Conservation (phyloP, 2,797 vertebrate species). For the Enteromius treurensis region DNA sequence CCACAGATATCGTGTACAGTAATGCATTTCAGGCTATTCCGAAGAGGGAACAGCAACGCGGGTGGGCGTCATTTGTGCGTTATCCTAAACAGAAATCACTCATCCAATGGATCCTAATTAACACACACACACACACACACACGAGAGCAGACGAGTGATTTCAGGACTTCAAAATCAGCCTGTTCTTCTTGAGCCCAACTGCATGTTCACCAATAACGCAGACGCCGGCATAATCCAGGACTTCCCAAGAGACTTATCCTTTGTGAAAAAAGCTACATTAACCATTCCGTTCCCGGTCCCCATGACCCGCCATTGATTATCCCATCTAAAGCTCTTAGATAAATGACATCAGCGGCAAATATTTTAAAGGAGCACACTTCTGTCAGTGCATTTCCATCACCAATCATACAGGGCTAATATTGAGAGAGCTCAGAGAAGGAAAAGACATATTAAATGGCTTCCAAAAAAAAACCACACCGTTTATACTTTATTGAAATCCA, state of each 20-base stretch:
- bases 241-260: conserved; percentile 66
- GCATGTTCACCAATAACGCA: conserved; percentile 57
- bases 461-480: background rate
- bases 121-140: conserved; percentile 59
- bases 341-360: conserved; percentile 29
- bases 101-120: conserved; percentile 71
- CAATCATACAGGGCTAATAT: background rate
- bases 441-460: background rate
- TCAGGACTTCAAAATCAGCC: conserved; percentile 73
- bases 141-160: conserved; percentile 76
- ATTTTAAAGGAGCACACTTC: background rate
- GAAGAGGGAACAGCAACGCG: conserved; percentile 56
- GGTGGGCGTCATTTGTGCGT: conserved; percentile 73
- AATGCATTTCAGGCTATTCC: conserved; percentile 62
- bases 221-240: conserved; percentile 66
- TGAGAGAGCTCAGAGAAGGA: background rate
- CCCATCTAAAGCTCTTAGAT: conserved; percentile 39
- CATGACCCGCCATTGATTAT: conserved; percentile 40
- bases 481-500: background rate
- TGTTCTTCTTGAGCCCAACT: conserved; percentile 63
- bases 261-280: conserved; percentile 53
- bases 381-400: background rate
- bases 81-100: conserved; percentile 65
- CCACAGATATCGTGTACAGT: conserved; percentile 31
- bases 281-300: conserved; percentile 43